A percentile compares a stretch with the other conserved stretches of the same genome.
phyloP scores from a whole-genome alignment of 2,888 invertebrate species.

The Tipula lateralis region DNA sequence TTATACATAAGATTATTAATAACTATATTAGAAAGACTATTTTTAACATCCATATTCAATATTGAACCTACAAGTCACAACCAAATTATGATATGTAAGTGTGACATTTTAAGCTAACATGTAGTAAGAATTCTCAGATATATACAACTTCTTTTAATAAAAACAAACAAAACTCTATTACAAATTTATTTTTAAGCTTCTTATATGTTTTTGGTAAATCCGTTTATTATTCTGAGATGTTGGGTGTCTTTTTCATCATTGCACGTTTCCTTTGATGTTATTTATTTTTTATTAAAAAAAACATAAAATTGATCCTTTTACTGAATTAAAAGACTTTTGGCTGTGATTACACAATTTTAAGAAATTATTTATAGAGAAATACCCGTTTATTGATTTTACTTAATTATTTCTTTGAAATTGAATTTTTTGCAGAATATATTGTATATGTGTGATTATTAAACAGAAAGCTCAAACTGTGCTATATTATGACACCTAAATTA shows the following conservation, averaged over 20 bases:
- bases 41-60: too few species aligned
- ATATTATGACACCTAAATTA: too few species aligned
- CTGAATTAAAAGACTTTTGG: neutral
- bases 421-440: too few species aligned
- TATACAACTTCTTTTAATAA: neutral
- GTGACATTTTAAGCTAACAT: neutral
- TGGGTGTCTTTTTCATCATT: neutral
- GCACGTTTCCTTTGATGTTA: neutral
- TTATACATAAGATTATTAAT: too few species aligned
- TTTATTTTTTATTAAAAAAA: neutral
- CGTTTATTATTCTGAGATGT: neutral
- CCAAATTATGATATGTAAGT: too few species aligned
- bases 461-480: too few species aligned
- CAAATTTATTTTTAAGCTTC: neutral
- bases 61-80: too few species aligned
- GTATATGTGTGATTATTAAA: too few species aligned
- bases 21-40: too few species aligned
- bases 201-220: neutral
- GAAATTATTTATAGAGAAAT: neutral
- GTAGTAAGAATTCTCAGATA: neutral
- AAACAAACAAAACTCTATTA: neutral
- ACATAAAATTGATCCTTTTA: neutral
- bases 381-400: neutral
- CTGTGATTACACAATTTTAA: neutral
- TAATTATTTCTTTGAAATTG: neutral